Conservation (phyloP, 2,113 vertebrate genomes). For the Sorex fumeus region DNA sequence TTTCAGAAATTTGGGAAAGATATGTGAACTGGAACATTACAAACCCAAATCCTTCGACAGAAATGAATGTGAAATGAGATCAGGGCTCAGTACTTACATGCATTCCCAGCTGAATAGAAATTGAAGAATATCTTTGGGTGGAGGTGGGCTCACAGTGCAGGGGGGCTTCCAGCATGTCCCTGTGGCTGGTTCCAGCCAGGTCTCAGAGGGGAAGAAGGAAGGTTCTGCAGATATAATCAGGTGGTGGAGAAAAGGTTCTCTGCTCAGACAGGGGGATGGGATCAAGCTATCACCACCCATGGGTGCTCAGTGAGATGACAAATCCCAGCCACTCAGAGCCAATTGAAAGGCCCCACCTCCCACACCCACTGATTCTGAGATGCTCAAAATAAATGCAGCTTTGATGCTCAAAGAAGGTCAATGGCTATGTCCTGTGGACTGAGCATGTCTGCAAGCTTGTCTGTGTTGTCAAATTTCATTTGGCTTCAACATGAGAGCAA, state of each 20-base stretch:
- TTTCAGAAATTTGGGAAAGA: conserved; percentile 3
- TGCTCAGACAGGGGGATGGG: conserved; percentile 13
- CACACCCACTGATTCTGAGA: background rate
- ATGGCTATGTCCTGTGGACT: background rate
- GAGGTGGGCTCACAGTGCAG: conserved; percentile 24
- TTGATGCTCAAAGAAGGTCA: background rate
- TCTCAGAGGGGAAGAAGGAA: background rate
- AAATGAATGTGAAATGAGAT: conserved; percentile 72
- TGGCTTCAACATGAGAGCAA: conserved; percentile 71
- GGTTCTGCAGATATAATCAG: conserved; percentile 56
- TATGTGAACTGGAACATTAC: conserved; percentile 22
- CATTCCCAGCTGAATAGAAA: conserved; percentile 55
- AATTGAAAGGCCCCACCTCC: background rate
- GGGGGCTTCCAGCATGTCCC: background rate
- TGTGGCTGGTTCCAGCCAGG: background rate
- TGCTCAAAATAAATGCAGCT: background rate
- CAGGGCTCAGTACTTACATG: conserved; percentile 59
- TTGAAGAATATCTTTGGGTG: background rate
- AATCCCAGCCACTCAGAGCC: background rate
- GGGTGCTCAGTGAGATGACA: background rate
- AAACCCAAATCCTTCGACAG: conserved; percentile 52
- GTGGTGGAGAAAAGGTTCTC: conserved; percentile 26
- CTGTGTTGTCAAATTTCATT: conserved; percentile 78
- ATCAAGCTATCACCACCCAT: conserved; percentile 52
- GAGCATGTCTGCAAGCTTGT: conserved; percentile 53